Evolutionary conservation across 2,113 vertebrate species (phyloP).

Genomic region (Ramphastos sulfuratus): DNA sequence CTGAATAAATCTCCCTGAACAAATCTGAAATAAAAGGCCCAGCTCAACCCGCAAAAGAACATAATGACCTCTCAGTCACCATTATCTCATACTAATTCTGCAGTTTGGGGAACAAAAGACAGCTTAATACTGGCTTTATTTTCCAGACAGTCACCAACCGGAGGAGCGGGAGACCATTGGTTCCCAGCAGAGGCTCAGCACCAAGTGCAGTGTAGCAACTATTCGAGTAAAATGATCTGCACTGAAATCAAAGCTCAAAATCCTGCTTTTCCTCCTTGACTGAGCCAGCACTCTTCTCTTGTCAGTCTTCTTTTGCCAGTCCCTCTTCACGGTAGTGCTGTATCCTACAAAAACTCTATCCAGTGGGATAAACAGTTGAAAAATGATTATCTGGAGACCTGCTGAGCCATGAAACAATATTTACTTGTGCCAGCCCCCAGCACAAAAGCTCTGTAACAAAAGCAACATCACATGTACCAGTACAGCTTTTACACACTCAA

Average conservation of each 20-base stretch:
- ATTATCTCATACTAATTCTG: background rate
- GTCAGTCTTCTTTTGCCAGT: background rate
- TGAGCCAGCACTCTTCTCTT: background rate
- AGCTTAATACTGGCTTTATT: background rate
- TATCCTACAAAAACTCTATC: background rate
- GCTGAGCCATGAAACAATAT: conserved; percentile 18
- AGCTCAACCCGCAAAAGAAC: background rate
- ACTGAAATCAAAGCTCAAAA: background rate
- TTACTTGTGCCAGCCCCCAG: background rate
- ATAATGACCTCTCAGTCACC: background rate
- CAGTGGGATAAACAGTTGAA: background rate
- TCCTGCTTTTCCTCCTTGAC: background rate
- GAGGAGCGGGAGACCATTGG: background rate
- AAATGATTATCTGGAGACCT: conserved; percentile 4
- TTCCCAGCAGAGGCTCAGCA: background rate
- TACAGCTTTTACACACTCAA: background rate
- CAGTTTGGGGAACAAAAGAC: background rate
- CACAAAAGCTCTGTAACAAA: conserved; percentile 23
- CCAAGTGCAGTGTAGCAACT: background rate
- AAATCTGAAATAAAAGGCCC: conserved; percentile 2
- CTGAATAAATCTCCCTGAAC: background rate
- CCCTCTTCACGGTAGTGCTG: background rate
- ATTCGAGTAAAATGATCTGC: background rate
- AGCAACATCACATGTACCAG: background rate
- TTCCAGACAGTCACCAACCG: background rate